phyloP scores from a whole-genome alignment of 2,797 vertebrate genomes.

The Mallotus villosus region DNA sequence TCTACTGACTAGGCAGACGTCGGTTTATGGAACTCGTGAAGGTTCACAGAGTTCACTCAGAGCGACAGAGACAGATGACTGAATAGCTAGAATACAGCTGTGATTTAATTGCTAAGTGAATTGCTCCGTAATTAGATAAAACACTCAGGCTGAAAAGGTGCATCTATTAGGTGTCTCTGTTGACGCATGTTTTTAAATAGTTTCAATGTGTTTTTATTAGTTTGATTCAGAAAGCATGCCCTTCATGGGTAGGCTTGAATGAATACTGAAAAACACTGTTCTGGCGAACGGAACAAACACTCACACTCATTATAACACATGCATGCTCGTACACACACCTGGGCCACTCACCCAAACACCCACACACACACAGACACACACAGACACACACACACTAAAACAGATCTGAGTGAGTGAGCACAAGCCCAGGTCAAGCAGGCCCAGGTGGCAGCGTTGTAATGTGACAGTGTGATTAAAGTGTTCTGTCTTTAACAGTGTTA shows the following conservation, averaged over 20 bases:
- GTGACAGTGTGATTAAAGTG: constrained; percentile 73
- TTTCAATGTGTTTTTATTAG: background rate
- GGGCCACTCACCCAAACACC: constrained; percentile 31
- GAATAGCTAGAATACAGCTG: background rate
- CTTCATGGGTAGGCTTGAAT: constrained; percentile 28
- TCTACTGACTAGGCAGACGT: background rate
- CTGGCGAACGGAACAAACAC: constrained; percentile 35
- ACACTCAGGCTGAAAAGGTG: too few relatives aligned
- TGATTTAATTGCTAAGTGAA: background rate
- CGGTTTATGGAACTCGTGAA: background rate
- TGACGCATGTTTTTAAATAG: constrained; percentile 8
- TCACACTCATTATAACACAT: constrained; percentile 43
- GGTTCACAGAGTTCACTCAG: background rate
- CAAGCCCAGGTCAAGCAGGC: constrained; percentile 50
- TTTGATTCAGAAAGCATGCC: constrained; percentile 21
- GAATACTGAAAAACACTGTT: constrained; percentile 24
- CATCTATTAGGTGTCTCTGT: constrained; percentile 29
- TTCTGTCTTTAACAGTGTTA: constrained; percentile 58
- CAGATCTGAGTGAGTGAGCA: constrained; percentile 12
- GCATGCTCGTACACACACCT: background rate
- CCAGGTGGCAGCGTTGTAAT: constrained; percentile 58
- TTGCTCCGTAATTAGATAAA: too few relatives aligned
- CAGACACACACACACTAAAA: constrained; percentile 28
- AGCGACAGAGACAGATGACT: background rate
- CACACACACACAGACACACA: constrained; percentile 13